Percentiles rank a stretch among this genome's conserved stretches.
Evolutionary conservation across 1,140 invertebrate genomes (phyloP).

Genomic region (Zophobas atratus): DNA sequence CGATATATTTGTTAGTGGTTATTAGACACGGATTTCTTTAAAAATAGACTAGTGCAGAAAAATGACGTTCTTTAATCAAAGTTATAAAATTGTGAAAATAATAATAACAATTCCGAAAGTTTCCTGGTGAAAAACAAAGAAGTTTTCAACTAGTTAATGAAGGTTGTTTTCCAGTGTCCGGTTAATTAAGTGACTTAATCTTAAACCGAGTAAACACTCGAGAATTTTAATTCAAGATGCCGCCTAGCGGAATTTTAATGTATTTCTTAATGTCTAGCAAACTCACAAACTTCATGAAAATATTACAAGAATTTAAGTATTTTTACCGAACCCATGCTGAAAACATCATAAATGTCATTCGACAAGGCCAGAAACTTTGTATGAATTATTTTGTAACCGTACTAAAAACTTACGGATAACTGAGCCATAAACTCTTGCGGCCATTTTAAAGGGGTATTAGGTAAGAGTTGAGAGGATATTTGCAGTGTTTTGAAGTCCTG

Average conservation of each 20-base stretch:
- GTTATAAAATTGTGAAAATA: no score
- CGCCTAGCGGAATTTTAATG: constrained; percentile 7
- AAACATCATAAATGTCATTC: neutral
- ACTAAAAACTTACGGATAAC: constrained; percentile 11
- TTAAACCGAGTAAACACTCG: neutral
- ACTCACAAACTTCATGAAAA: no score
- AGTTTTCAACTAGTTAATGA: constrained; percentile 3
- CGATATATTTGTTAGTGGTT: no score
- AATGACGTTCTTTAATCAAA: no score
- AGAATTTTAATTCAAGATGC: constrained; percentile 12
- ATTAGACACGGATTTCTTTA: no score
- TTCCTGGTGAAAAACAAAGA: constrained; percentile 2
- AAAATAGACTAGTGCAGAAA: no score
- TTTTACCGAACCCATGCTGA: no score
- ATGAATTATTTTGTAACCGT: constrained; percentile 3
- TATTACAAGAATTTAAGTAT: no score
- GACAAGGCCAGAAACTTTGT: neutral
- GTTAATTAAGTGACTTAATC: constrained; percentile 13
- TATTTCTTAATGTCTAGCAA: neutral
- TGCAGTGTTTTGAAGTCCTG: no score
- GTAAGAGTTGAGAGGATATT: neutral
- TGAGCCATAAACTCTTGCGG: neutral
- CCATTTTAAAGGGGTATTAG: constrained; percentile 1
- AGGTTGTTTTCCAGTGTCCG: constrained; percentile 12
- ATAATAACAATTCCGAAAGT: neutral